These are phyloP conservation scores for Spisula subtruncata DNA, from an alignment of 2,888 invertebrate species.

Conservation along the genomic window DNA sequence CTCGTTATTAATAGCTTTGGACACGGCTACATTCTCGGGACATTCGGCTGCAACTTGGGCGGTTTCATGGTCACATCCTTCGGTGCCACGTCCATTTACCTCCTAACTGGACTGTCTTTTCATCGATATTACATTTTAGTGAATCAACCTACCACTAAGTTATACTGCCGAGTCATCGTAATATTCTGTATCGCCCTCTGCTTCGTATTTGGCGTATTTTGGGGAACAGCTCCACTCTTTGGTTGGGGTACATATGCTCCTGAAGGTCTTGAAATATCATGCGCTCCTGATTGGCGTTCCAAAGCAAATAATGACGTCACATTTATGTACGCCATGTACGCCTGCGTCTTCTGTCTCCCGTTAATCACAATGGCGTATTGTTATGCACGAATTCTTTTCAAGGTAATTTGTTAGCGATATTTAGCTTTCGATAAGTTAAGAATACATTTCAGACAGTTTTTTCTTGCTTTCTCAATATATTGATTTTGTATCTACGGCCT, in stretches of 20 bases:
- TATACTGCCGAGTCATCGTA: conserved; percentile 25
- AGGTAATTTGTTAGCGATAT: conserved; percentile 45
- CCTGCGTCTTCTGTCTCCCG: conserved; percentile 53
- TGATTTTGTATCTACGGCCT: too few species aligned
- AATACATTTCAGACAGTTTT: too few species aligned
- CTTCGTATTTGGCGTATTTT: conserved; percentile 56
- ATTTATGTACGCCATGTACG: conserved; percentile 50
- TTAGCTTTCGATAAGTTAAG: too few species aligned
- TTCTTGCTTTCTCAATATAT: too few species aligned
- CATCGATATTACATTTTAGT: conserved; percentile 57
- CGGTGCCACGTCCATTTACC: conserved; percentile 55
- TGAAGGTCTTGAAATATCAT: conserved; percentile 57
- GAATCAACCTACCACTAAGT: not conserved
- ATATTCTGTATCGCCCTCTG: conserved; percentile 36
- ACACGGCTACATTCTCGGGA: conserved; percentile 49
- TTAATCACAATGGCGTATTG: conserved; percentile 49
- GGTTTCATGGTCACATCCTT: conserved; percentile 61
- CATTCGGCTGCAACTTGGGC: conserved; percentile 55
- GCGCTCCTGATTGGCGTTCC: conserved; percentile 64
- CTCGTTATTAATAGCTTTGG: conserved; percentile 60
- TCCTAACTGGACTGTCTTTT: conserved; percentile 55
- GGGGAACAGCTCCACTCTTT: conserved; percentile 55
- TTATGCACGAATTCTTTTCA: conserved; percentile 48
- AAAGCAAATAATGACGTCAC: conserved; percentile 27
- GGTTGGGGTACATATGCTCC: conserved; percentile 58